A percentile compares a stretch with the other conserved stretches of the same genome.
Evolutionary conservation across 2,113 vertebrate genomes (phyloP).

Genomic region (Engystomops pustulosus): DNA sequence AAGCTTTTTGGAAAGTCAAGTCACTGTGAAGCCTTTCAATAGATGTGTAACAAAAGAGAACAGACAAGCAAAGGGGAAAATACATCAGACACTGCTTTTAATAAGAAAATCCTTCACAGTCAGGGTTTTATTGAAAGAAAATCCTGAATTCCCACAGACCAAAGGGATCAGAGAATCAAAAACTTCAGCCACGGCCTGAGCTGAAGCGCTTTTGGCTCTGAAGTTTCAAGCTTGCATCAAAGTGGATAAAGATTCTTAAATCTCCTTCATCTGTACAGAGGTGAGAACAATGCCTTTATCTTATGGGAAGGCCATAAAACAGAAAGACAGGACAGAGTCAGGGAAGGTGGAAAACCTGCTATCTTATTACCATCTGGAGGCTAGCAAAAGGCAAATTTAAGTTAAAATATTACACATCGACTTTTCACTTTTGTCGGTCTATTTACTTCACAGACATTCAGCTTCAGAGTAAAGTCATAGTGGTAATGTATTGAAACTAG

Average conservation of each 20-base stretch:
- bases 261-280: constrained; percentile 63
- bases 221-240: constrained; percentile 65
- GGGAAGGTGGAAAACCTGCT: constrained; percentile 7
- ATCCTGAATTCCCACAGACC: constrained; percentile 60
- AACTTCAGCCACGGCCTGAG: constrained; percentile 67
- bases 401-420: neutral
- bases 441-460: neutral
- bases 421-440: neutral
- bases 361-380: constrained; percentile 42
- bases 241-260: constrained; percentile 68
- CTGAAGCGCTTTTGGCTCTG: constrained; percentile 65
- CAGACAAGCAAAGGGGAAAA: constrained; percentile 47
- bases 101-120: constrained; percentile 65
- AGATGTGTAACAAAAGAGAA: constrained; percentile 58
- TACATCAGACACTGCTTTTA: constrained; percentile 62
- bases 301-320: constrained; percentile 52
- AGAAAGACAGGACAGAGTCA: constrained; percentile 39
- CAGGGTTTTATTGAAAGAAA: constrained; percentile 64
- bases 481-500: too few relatives aligned
- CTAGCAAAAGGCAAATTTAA: constrained; percentile 17
- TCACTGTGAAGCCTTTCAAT: constrained; percentile 52
- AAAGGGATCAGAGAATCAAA: constrained; percentile 67
- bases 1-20: constrained; percentile 45
- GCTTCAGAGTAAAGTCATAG: too few relatives aligned
- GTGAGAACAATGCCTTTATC: constrained; percentile 58